Conservation (phyloP, 2,888 invertebrate species). For the Nephrocerus scutellatus region DNA sequence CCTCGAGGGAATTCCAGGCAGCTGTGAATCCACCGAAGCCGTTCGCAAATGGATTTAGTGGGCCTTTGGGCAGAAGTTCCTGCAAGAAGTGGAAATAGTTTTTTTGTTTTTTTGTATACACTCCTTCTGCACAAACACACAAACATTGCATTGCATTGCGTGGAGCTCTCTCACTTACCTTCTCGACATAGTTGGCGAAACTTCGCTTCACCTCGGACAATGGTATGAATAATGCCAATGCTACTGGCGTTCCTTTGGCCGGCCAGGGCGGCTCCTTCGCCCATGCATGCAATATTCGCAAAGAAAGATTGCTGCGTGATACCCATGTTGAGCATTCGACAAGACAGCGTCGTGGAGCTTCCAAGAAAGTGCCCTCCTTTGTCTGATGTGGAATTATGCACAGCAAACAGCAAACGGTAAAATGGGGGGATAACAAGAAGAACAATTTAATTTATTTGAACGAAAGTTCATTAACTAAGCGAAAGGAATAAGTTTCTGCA, state of each 20-base stretch:
- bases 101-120: neutral
- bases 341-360: constrained; percentile 50
- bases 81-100: constrained; percentile 12
- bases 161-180: constrained; percentile 25
- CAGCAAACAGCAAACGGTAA: too few relatives aligned
- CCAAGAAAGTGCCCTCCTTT: constrained; percentile 49
- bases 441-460: too few relatives aligned
- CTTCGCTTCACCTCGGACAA: constrained; percentile 50
- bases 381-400: constrained; percentile 34
- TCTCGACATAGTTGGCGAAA: constrained; percentile 32
- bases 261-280: constrained; percentile 47
- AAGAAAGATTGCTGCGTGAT: constrained; percentile 50
- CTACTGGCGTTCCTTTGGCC: constrained; percentile 46
- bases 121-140: neutral
- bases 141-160: neutral
- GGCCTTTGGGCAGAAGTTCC: constrained; percentile 49
- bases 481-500: too few relatives aligned
- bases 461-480: too few relatives aligned
- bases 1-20: constrained; percentile 48
- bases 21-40: constrained; percentile 40
- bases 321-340: constrained; percentile 52
- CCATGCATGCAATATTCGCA: constrained; percentile 53
- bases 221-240: constrained; percentile 50
- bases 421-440: too few relatives aligned
- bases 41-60: constrained; percentile 33